These are phyloP conservation scores for Mimas tiliae DNA, from an alignment of 2,888 invertebrate species.

Conservation along the genomic window DNA sequence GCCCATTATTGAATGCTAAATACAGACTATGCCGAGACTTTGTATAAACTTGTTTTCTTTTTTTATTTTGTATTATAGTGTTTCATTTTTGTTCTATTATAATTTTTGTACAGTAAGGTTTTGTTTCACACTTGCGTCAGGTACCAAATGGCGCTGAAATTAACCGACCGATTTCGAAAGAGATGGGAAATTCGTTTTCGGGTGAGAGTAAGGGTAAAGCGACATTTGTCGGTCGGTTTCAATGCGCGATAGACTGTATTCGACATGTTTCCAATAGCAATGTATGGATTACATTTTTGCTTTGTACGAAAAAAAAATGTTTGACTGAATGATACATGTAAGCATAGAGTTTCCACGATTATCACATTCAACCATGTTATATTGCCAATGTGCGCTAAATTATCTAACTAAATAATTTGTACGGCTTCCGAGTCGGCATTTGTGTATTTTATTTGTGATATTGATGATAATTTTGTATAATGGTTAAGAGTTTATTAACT, in stretches of 20 bases:
- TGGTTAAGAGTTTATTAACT: constrained; percentile 78
- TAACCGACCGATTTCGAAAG: constrained; percentile 17
- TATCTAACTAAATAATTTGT: constrained; percentile 11
- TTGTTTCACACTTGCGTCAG: constrained; percentile 65
- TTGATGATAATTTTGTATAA: constrained; percentile 80
- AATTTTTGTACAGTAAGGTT: constrained; percentile 71
- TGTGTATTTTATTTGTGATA: constrained; percentile 79
- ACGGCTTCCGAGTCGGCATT: constrained; percentile 8
- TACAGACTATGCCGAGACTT: constrained; percentile 51
- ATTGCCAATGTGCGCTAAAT: constrained; percentile 1
- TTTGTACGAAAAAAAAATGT: constrained; percentile 10
- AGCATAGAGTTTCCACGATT: neutral
- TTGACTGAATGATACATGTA: constrained; percentile 14
- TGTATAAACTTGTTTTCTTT: constrained; percentile 61
- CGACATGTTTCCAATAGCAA: constrained; percentile 48
- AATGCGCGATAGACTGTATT: constrained; percentile 51
- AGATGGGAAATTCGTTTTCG: neutral
- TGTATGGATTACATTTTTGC: constrained; percentile 8
- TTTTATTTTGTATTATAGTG: constrained; percentile 71
- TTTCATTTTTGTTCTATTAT: constrained; percentile 60
- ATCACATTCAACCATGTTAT: neutral
- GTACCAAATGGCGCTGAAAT: constrained; percentile 35
- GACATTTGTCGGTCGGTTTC: constrained; percentile 11
- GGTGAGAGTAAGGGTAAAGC: constrained; percentile 25
- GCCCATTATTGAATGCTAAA: constrained; percentile 43